A percentile compares a stretch with the other conserved stretches of the same genome.
Evolutionary conservation across 1,140 invertebrate genomes (phyloP).

Genomic region (Drosophila ogumai): DNA sequence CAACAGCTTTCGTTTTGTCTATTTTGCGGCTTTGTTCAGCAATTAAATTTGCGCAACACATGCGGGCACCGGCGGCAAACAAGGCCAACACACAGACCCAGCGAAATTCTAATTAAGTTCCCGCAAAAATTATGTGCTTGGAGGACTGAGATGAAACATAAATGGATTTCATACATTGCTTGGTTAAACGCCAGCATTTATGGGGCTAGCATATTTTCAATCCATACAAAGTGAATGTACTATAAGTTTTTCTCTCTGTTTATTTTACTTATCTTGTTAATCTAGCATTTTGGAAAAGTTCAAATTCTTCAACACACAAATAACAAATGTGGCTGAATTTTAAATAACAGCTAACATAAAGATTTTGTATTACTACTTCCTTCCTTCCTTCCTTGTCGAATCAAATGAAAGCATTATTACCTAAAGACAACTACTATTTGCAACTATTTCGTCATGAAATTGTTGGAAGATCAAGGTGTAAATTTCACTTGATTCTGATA

Average conservation of each 20-base stretch:
- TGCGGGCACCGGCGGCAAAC: slow-evolving; percentile 53
- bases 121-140: slow-evolving; percentile 29
- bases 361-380: neutral
- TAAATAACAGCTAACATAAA: no score
- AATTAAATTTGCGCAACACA: slow-evolving; percentile 78
- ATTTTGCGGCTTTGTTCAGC: slow-evolving; percentile 78
- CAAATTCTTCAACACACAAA: neutral
- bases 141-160: slow-evolving; percentile 16
- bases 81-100: slow-evolving; percentile 16
- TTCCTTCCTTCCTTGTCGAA: no score
- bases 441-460: neutral
- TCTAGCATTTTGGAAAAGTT: neutral
- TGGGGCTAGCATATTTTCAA: neutral
- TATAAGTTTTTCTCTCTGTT: neutral
- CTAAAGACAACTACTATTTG: no score
- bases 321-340: neutral
- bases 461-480: neutral
- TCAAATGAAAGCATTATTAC: no score
- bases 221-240: neutral
- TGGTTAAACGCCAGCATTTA: neutral
- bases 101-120: slow-evolving; percentile 42
- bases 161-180: slow-evolving; percentile 1
- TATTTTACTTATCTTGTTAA: neutral
- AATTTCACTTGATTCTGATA: neutral
- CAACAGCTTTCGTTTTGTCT: slow-evolving; percentile 58